Percentiles rank a stretch among this genome's conserved stretches.
These are phyloP conservation scores for Bembecia ichneumoniformis DNA, from an alignment of 2,888 invertebrate species.

Conservation along the genomic window DNA sequence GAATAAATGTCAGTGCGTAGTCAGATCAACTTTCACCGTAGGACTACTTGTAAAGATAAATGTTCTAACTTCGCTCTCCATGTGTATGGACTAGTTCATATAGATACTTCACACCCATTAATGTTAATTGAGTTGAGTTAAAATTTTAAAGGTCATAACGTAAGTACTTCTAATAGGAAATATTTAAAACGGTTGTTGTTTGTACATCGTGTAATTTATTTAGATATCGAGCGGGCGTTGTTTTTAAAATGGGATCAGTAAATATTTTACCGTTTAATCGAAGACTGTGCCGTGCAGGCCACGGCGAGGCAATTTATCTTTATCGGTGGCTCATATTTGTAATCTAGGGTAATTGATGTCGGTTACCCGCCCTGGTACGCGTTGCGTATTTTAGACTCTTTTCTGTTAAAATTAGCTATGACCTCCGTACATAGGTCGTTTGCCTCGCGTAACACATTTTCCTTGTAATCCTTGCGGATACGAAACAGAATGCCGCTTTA, in stretches of 20 bases:
- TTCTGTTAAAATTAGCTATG: not conserved
- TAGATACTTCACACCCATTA: too few relatives aligned
- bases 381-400: slow-evolving; percentile 1
- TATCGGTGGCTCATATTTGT: slow-evolving; percentile 13
- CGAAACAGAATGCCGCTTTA: too few relatives aligned
- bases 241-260: too few relatives aligned
- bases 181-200: too few relatives aligned
- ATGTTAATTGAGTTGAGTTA: too few relatives aligned
- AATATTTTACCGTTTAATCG: not conserved
- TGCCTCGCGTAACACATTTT: not conserved
- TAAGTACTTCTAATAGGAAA: too few relatives aligned
- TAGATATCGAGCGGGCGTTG: too few relatives aligned
- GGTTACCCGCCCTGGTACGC: slow-evolving; percentile 11
- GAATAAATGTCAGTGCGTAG: slow-evolving; percentile 27
- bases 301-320: slow-evolving; percentile 7
- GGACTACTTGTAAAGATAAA: slow-evolving; percentile 7
- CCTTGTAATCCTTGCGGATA: not conserved
- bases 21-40: slow-evolving; percentile 48
- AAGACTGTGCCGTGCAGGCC: not conserved
- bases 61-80: too few relatives aligned
- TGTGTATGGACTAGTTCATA: too few relatives aligned
- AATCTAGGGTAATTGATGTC: slow-evolving; percentile 22
- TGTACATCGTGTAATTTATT: too few relatives aligned
- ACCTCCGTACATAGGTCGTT: not conserved
- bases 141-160: too few relatives aligned